Evolutionary conservation across 2,113 vertebrate species (phyloP), one percentile per base, ranked within the genome.

Genomic region (Cardinalis cardinalis): DNA sequence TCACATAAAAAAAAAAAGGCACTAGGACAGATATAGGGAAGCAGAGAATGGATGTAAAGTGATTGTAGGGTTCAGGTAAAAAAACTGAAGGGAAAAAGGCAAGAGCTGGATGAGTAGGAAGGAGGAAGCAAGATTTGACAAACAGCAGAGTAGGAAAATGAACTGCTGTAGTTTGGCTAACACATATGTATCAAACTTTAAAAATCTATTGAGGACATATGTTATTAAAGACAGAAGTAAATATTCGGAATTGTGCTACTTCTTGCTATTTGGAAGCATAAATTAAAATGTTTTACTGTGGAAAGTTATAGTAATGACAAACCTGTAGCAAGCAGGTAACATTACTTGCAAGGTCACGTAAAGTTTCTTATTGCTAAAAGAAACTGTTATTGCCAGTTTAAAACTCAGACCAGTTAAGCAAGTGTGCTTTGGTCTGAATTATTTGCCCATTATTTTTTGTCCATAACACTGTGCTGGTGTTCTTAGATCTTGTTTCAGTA

Each of bases 391-490:
- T 38, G 38, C 38, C 20, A 32, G 19, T 75, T 85, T 81, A 38
- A 94, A 78, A 55, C 7, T 7, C 40, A 51, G 52, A 32, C 6
- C 41, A 40, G 10, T 60, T 79, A 52, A 78, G 9, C n/a, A 56
- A 70, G 10, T 20, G 18, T 63, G 23, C 51, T 80, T 94, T 84
- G 40, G 7, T 75, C n/a, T 48, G 44, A 87, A 46, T 63, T 84
- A 53, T 28, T 81, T 84, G 48, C 12, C n/a, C 14, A 8, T 41
- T 64, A 6, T 56, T 88, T 88, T 71, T 73, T 84, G 46, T 65
- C n/a, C 2, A 0, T 65, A 66, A 26, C 8, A 11, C 40, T 2
- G 0, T 38, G 24, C 44, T 68, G 59, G 48, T 49, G 12, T 89
- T 81, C 66, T 75, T 43, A 43, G 46, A 23, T 59, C 40, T 81